Conservation (phyloP, 2,797 vertebrate species). For the Rhynchotus rufescens region DNA sequence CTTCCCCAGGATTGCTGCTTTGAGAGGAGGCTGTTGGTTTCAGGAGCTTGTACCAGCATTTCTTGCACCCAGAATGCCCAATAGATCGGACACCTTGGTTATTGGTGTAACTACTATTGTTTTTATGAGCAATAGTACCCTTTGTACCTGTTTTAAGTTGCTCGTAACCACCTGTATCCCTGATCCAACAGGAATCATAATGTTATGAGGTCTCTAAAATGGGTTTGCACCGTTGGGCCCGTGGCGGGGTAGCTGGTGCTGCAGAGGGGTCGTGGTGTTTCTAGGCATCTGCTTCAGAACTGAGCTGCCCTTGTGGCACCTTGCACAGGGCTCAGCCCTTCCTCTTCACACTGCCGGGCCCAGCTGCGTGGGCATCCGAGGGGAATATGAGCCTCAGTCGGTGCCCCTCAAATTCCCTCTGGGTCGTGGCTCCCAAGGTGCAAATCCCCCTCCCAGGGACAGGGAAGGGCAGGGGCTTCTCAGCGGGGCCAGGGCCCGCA, state of each 20-base stretch:
- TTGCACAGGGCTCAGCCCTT: not conserved
- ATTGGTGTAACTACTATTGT: fast-evolving
- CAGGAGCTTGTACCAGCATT: not conserved
- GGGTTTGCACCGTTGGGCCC: not conserved
- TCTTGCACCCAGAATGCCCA: not conserved
- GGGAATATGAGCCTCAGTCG: not conserved
- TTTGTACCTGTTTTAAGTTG: not conserved
- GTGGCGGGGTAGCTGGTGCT: not conserved
- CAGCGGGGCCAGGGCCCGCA: not conserved
- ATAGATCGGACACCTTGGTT: not conserved
- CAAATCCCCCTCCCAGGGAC: not conserved
- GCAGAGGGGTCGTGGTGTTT: not conserved
- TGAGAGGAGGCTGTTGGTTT: slow-evolving; percentile 3
- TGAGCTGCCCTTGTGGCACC: not conserved
- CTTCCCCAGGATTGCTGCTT: not conserved
- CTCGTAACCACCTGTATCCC: not conserved
- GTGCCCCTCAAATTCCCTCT: slow-evolving; percentile 24
- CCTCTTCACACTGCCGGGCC: not conserved
- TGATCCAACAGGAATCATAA: not conserved
- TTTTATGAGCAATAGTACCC: not conserved
- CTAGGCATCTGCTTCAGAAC: not conserved
- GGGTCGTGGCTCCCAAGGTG: not conserved
- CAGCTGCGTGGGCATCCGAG: not conserved
- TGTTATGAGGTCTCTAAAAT: not conserved
- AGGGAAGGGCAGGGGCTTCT: not conserved